Evolutionary conservation across 1,140 invertebrate species (phyloP), one percentile per base, ranked within the genome.

Genomic region (Heliconius hermathena): DNA sequence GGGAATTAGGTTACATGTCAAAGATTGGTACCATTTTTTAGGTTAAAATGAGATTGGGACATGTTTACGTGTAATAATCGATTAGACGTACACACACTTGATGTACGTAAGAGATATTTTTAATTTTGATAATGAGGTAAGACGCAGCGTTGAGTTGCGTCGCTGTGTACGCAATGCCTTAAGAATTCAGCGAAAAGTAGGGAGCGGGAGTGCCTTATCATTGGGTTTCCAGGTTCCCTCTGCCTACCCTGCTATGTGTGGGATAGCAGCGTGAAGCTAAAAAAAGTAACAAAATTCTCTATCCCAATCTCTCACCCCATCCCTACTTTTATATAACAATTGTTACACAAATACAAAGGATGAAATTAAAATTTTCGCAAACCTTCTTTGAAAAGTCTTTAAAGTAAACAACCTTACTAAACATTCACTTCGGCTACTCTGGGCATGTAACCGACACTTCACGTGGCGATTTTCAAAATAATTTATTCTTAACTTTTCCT

Each of bases 301-400:
- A 57, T 57, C n/a, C n/a, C n/a, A 8, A 2, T 20, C n/a, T 57
- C 9, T 22, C 18, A 26, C n/a, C n/a, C 29, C 76, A 60, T 73
- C 76, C 71, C 76, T 78, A 60, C 41, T 57, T 78, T 78, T 78
- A 78, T 78, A 60, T 78, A 78, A 78, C 76, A 78, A 72, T 60
- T 22, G 22, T 57, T 73, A 41, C 52, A 11, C 71, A 73, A 73
- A 60, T 46, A 54, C 71, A 73, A 73, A 72, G 29, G 11, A 9
- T 66, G 38, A 72, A 78, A 41, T 73, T 60, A 78, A 78, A 60
- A 1, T 20, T 46, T 54, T 16, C n/a, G 11, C 54, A 66, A 66
- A 66, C 22, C 3, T 66, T 57, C 6, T 57, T 66, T 29, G 60
- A 26, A 29, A 66, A 66, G 9, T 29, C 26, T 66, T 66, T 26